A percentile compares a stretch with the other conserved stretches of the same genome.
phyloP scores from a whole-genome alignment of 2,113 vertebrate genomes.

The Jaculus jaculus region DNA sequence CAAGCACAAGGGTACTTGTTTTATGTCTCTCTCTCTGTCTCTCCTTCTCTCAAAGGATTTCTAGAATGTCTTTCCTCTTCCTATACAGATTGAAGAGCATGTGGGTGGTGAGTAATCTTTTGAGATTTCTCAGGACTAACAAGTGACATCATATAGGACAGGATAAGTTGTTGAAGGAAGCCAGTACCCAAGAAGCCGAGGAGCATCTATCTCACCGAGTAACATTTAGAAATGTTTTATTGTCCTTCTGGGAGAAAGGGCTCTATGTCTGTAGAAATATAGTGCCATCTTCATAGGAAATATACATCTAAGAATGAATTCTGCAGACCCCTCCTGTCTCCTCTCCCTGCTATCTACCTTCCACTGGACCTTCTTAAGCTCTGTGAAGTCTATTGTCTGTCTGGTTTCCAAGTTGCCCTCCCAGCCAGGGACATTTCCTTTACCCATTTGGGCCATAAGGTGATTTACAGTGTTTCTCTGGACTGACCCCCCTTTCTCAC shows the following conservation, averaged over 20 bases:
- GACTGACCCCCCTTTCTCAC: neutral
- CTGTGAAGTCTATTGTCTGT: neutral
- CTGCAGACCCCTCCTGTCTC: neutral
- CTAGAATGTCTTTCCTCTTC: neutral
- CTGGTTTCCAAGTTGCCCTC: conserved; percentile 28
- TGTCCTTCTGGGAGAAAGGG: conserved; percentile 14
- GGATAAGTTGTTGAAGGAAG: neutral
- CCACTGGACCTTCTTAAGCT: neutral
- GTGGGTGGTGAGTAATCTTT: neutral
- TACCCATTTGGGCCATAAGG: neutral
- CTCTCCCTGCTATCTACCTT: neutral
- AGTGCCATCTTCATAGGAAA: neutral
- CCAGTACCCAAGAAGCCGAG: neutral
- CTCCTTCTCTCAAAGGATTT: neutral
- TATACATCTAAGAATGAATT: conserved; percentile 32
- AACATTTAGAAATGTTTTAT: neutral
- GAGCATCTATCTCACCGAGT: neutral
- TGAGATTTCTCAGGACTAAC: neutral
- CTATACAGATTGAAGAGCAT: neutral
- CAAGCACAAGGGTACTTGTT: neutral
- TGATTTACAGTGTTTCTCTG: conserved; percentile 42
- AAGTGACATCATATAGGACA: neutral
- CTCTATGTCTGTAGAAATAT: neutral
- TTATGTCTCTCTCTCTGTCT: neutral
- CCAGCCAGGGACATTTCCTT: neutral